Evolutionary conservation across 2,797 vertebrate genomes (phyloP).

Genomic region (Ctenopoma multispine): DNA sequence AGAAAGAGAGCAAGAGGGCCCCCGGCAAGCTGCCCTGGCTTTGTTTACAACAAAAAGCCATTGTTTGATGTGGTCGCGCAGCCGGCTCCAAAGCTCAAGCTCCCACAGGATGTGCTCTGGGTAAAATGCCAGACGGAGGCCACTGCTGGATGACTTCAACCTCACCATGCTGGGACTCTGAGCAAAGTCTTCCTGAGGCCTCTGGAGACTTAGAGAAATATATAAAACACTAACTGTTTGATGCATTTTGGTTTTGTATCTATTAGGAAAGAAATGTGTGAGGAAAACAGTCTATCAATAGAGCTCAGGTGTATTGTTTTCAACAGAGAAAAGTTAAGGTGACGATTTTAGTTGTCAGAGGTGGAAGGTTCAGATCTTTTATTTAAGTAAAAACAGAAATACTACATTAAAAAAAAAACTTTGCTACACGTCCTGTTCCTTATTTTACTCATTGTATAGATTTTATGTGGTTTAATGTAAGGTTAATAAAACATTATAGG

Average conservation of each 20-base stretch:
- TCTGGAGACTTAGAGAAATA: constrained; percentile 53
- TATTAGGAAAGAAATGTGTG: constrained; percentile 40
- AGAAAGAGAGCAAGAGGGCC: constrained; percentile 69
- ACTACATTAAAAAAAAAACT: not conserved
- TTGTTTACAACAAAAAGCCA: constrained; percentile 90
- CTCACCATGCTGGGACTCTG: constrained; percentile 63
- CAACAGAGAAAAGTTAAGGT: constrained; percentile 9
- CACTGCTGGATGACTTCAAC: constrained; percentile 82
- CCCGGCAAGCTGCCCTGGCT: constrained; percentile 86
- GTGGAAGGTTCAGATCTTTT: not conserved
- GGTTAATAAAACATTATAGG: not conserved
- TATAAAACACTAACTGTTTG: constrained; percentile 69
- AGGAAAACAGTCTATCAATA: constrained; percentile 19
- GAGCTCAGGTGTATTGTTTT: constrained; percentile 29
- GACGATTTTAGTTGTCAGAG: not conserved
- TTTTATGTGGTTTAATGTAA: not conserved
- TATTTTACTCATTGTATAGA: not conserved
- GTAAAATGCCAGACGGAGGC: constrained; percentile 85
- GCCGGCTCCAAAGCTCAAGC: constrained; percentile 82
- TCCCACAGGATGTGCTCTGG: constrained; percentile 88
- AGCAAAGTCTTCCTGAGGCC: constrained; percentile 66
- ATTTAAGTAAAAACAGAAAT: not conserved
- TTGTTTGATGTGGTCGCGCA: constrained; percentile 87
- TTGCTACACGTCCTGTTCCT: not conserved
- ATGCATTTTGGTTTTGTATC: constrained; percentile 50